Evolutionary conservation across 2,113 vertebrate genomes (phyloP).

Genomic region (Prolemur simus): DNA sequence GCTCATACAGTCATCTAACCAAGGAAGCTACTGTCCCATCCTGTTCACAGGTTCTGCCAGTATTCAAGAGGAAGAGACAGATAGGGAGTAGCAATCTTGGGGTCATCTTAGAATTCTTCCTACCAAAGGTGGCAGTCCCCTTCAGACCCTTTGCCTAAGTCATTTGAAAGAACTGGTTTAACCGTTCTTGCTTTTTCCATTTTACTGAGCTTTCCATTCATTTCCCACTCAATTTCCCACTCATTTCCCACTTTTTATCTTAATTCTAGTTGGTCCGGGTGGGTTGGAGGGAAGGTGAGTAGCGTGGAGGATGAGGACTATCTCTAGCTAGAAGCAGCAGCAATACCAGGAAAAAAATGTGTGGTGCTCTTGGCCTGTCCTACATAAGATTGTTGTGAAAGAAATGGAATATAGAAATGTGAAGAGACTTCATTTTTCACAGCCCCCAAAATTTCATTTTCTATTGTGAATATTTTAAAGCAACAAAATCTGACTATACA

Average conservation of each 20-base stretch:
- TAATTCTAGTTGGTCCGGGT: background rate
- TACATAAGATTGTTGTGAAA: background rate
- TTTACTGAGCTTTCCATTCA: background rate
- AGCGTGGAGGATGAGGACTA: background rate
- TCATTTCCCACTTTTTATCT: background rate
- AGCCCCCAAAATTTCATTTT: background rate
- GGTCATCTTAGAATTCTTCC: background rate
- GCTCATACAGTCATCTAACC: background rate
- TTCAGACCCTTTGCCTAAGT: background rate
- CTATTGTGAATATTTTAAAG: constrained; percentile 48
- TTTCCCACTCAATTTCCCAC: constrained; percentile 31
- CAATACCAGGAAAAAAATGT: background rate
- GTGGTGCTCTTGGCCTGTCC: background rate
- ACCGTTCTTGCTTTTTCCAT: background rate
- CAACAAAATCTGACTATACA: constrained; percentile 39
- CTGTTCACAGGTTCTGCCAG: background rate
- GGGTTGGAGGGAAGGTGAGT: background rate
- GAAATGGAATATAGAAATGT: background rate
- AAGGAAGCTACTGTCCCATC: background rate
- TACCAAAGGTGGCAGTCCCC: background rate
- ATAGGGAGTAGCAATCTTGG: background rate
- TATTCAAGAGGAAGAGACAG: background rate
- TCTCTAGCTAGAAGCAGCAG: background rate
- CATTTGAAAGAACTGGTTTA: background rate
- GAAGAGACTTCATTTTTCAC: constrained; percentile 39